phyloP scores from a whole-genome alignment of 2,888 invertebrate genomes.

The Leucophenga maculata region DNA sequence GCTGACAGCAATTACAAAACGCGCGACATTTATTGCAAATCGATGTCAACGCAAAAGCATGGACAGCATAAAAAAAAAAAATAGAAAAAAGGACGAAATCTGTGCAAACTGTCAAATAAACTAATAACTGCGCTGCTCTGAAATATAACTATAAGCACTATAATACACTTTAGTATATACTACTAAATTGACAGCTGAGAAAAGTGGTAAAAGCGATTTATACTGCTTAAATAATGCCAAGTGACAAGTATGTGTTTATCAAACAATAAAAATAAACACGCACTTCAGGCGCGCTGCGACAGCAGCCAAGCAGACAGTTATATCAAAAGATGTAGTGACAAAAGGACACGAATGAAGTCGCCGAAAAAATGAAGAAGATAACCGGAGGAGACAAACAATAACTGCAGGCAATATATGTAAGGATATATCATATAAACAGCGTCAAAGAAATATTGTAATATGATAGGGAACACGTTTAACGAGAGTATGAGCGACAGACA shows the following conservation, averaged over 20 bases:
- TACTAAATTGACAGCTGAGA: conserved; percentile 27
- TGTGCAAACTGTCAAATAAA: neutral
- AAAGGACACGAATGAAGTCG: neutral
- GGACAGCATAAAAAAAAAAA: neutral
- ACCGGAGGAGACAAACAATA: conserved; percentile 1
- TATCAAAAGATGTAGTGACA: neutral
- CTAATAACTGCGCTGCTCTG: neutral
- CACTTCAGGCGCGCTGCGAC: conserved; percentile 42
- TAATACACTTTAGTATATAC: too few species aligned
- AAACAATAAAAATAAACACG: conserved; percentile 66
- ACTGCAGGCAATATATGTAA: neutral
- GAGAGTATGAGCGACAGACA: neutral
- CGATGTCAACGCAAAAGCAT: neutral
- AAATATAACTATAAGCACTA: conserved; percentile 34
- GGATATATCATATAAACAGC: neutral
- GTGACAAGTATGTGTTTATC: conserved; percentile 56
- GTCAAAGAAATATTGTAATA: conserved; percentile 26
- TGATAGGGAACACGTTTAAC: conserved; percentile 23
- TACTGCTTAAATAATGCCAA: conserved; percentile 1
- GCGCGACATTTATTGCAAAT: conserved; percentile 6
- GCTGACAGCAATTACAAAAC: neutral
- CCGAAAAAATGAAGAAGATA: too few species aligned
- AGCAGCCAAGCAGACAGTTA: neutral
- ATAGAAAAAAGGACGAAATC: neutral
- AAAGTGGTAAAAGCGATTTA: neutral